Conservation (phyloP, 2,888 invertebrate species). For the Miltochrista miniata region DNA sequence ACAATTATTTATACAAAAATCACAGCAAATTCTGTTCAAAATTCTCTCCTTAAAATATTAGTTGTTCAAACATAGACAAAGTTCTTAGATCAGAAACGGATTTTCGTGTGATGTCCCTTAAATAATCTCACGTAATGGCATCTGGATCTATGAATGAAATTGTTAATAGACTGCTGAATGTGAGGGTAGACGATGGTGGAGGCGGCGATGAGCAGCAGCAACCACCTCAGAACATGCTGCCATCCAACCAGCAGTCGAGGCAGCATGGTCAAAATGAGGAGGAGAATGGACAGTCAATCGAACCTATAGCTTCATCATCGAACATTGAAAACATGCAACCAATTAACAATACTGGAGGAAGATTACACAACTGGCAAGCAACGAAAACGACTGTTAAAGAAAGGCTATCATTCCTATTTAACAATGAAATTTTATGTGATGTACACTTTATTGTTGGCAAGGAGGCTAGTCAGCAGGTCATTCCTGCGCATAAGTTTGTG, state of each 20-base stretch:
- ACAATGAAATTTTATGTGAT: slow-evolving; percentile 83
- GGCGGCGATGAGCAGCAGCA: slow-evolving; percentile 65
- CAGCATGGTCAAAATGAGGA: slow-evolving; percentile 61
- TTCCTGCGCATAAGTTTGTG: slow-evolving; percentile 92
- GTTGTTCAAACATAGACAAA: slow-evolving; percentile 22
- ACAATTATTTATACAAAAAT: slow-evolving; percentile 47
- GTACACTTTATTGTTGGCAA: slow-evolving; percentile 92
- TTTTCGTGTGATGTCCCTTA: slow-evolving; percentile 51
- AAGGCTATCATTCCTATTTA: slow-evolving; percentile 85
- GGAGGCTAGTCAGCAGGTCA: slow-evolving; percentile 86
- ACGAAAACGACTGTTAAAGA: slow-evolving; percentile 90
- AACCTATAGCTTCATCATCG: slow-evolving; percentile 59
- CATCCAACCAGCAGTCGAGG: slow-evolving; percentile 72
- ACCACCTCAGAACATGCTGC: slow-evolving; percentile 81
- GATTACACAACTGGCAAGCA: slow-evolving; percentile 88
- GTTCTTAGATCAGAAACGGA: slow-evolving; percentile 28
- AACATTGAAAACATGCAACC: slow-evolving; percentile 71
- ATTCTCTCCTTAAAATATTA: slow-evolving; percentile 16
- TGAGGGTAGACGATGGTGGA: slow-evolving; percentile 63
- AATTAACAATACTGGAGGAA: slow-evolving; percentile 70
- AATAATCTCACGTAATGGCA: slow-evolving; percentile 59
- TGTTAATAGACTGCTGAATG: slow-evolving; percentile 65
- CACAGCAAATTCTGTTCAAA: slow-evolving; percentile 27
- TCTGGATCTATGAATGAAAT: slow-evolving; percentile 74
- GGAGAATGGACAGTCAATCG: slow-evolving; percentile 56